Conservation (phyloP, 2,113 vertebrate species). For the Ariopsis seemanni region DNA sequence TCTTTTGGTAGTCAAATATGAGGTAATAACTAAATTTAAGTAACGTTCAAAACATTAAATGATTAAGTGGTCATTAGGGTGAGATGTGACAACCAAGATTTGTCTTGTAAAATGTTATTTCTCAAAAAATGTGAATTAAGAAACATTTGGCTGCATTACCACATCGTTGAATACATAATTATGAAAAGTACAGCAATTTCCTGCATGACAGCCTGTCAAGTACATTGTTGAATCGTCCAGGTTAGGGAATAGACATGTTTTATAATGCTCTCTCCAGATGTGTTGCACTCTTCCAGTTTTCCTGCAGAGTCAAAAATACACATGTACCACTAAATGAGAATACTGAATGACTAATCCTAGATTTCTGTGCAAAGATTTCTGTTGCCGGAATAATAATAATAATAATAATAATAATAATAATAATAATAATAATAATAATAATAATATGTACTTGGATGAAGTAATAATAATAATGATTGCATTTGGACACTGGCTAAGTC, state of each 20-base stretch:
- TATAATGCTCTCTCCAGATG: conserved; percentile 50
- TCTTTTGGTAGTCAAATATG: conserved; percentile 13
- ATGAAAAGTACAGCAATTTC: conserved; percentile 52
- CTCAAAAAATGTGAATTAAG: conserved; percentile 10
- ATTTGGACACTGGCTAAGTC: conserved; percentile 9
- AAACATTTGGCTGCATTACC: conserved; percentile 16
- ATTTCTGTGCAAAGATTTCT: conserved; percentile 11
- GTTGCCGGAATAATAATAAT: too few species aligned
- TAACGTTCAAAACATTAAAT: conserved; percentile 21
- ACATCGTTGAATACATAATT: conserved; percentile 50
- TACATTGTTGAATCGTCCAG: conserved; percentile 36
- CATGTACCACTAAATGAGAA: conserved; percentile 1
- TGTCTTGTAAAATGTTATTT: conserved; percentile 32
- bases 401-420: background rate
- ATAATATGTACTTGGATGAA: background rate
- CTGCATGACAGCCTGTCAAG: conserved; percentile 48
- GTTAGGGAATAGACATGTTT: conserved; percentile 43
- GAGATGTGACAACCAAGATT: conserved; percentile 13
- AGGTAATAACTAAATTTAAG: conserved; percentile 17
- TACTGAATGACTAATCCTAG: background rate
- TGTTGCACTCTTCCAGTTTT: conserved; percentile 37
- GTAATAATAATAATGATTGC: background rate
- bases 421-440: background rate
- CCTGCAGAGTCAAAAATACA: conserved; percentile 16
- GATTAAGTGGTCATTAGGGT: conserved; percentile 31